phyloP scores from a whole-genome alignment of 2,113 vertebrate species.

The Corythoichthys intestinalis region DNA sequence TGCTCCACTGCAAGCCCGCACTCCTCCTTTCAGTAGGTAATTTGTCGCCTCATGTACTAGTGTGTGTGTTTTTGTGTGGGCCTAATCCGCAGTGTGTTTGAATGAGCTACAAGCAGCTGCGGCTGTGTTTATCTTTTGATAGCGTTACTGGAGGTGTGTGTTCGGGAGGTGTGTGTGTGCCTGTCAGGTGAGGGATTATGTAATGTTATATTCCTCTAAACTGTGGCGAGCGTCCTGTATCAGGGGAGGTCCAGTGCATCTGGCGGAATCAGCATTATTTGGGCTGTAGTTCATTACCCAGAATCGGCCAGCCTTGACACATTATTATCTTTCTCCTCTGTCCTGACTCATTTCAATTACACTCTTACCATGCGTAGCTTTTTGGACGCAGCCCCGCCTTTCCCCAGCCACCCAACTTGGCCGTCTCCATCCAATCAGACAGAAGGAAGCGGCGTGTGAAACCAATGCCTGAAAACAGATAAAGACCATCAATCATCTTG shows the following conservation, averaged over 20 bases:
- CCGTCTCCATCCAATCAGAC: conserved; percentile 49
- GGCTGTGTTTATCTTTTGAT: conserved; percentile 50
- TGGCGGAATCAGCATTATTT: conserved; percentile 72
- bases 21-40: conserved; percentile 90
- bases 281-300: conserved; percentile 76
- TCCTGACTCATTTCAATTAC: conserved; percentile 81
- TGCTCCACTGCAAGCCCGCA: conserved; percentile 88
- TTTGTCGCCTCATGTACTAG: conserved; percentile 79
- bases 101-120: conserved; percentile 9
- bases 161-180: conserved; percentile 10
- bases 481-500: conserved; percentile 59
- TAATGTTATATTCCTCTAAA: conserved; percentile 50
- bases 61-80: conserved; percentile 42
- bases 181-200: conserved; percentile 49
- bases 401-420: conserved; percentile 35
- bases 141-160: conserved; percentile 30
- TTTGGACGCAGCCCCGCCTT: conserved; percentile 31
- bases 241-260: conserved; percentile 56
- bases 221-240: conserved; percentile 46
- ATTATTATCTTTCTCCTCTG: conserved; percentile 77
- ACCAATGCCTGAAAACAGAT: conserved; percentile 56
- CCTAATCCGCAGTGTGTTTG: conserved; percentile 34
- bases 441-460: conserved; percentile 46
- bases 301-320: conserved; percentile 71
- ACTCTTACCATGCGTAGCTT: conserved; percentile 71